A percentile compares a stretch with the other conserved stretches of the same genome.
These are phyloP conservation scores for Acipenser oxyrinchus DNA, from an alignment of 2,797 vertebrate genomes.

Conservation along the genomic window DNA sequence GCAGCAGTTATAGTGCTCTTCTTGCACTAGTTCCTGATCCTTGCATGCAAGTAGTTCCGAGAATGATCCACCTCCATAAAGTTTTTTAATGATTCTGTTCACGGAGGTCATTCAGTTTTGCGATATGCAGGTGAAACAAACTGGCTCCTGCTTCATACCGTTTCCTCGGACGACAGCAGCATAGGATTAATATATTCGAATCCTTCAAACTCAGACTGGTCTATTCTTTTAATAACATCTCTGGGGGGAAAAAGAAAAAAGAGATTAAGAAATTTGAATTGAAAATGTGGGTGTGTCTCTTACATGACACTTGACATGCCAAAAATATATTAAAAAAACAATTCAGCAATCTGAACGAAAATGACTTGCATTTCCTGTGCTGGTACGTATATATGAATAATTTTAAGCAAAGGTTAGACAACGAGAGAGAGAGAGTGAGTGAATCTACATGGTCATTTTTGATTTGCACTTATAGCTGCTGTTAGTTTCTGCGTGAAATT, in stretches of 20 bases:
- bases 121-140: slow-evolving; percentile 16
- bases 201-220: slow-evolving; percentile 96
- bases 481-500: too few relatives aligned
- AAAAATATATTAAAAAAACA: background rate
- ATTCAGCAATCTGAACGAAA: background rate
- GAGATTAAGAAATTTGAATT: background rate
- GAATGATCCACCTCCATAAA: slow-evolving; percentile 26
- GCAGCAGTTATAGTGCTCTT: slow-evolving; percentile 51
- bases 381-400: too few relatives aligned
- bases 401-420: too few relatives aligned
- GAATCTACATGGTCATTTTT: too few relatives aligned
- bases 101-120: slow-evolving; percentile 8
- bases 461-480: too few relatives aligned
- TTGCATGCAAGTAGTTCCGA: slow-evolving; percentile 65
- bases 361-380: background rate
- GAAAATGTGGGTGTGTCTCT: too few relatives aligned
- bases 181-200: slow-evolving; percentile 97
- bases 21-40: slow-evolving; percentile 48
- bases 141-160: slow-evolving; percentile 68
- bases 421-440: too few relatives aligned
- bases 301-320: slow-evolving; percentile 2
- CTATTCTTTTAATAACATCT: slow-evolving; percentile 93
- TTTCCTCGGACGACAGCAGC: slow-evolving; percentile 87
- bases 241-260: slow-evolving; percentile 46
- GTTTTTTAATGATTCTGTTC: slow-evolving; percentile 16